Percentiles rank a stretch among this genome's conserved stretches.
phyloP scores from a whole-genome alignment of 2,888 invertebrate genomes.

The Apodemia zela region DNA sequence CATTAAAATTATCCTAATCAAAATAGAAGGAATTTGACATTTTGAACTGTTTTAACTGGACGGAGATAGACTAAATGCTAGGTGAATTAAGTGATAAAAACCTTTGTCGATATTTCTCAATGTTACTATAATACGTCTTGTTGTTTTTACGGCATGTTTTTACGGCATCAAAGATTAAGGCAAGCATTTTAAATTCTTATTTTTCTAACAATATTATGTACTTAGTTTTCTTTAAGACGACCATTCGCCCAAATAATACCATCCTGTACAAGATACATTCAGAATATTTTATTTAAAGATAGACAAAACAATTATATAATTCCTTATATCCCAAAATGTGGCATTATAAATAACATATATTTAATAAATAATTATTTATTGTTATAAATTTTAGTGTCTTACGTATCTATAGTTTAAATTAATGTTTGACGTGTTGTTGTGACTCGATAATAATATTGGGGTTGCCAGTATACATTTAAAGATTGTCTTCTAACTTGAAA shows the following conservation, averaged over 20 bases:
- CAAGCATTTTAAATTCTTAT: no score
- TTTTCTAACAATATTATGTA: no score
- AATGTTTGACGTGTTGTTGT: conserved; percentile 11
- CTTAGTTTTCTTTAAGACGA: no score
- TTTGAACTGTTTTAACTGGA: no score
- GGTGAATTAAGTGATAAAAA: not conserved
- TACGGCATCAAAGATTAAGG: no score
- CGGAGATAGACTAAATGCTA: no score
- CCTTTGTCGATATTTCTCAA: not conserved
- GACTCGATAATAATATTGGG: conserved; percentile 12
- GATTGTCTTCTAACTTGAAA: not conserved
- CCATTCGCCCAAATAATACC: not conserved
- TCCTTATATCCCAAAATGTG: conserved; percentile 1
- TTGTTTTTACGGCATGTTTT: no score
- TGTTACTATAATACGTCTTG: not conserved
- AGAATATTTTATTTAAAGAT: not conserved
- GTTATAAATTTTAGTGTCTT: conserved; percentile 6
- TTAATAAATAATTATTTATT: conserved; percentile 13
- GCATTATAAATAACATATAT: conserved; percentile 9
- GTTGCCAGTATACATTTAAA: not conserved
- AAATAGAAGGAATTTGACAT: no score
- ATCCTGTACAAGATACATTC: not conserved
- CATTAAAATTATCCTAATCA: no score
- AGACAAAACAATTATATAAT: not conserved
- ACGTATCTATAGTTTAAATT: not conserved